A percentile compares a stretch with the other conserved stretches of the same genome.
Evolutionary conservation across 1,140 invertebrate genomes (phyloP).

Genomic region (Dendroctonus ponderosae): DNA sequence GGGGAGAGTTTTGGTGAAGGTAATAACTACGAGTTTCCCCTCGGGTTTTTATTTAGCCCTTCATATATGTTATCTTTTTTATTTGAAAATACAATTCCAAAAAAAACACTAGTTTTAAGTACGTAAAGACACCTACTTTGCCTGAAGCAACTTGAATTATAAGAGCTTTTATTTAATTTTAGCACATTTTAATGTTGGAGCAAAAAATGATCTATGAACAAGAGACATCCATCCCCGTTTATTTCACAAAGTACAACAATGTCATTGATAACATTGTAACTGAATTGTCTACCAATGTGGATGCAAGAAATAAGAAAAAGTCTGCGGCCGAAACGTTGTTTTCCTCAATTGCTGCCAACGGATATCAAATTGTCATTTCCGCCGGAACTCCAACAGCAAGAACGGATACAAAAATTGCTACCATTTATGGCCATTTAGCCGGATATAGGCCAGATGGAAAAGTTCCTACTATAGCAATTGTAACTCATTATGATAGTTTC

Average conservation of each 20-base stretch:
- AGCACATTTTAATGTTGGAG: slow-evolving; percentile 80
- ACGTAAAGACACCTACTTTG: no score
- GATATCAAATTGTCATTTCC: slow-evolving; percentile 81
- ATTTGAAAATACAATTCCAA: no score
- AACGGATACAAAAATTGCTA: slow-evolving; percentile 78
- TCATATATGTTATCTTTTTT: no score
- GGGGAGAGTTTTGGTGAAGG: no score
- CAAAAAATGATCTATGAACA: slow-evolving; percentile 73
- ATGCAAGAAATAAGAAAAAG: slow-evolving; percentile 54
- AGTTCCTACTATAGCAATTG: slow-evolving; percentile 80
- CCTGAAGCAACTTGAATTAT: neutral
- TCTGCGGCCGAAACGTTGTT: slow-evolving; percentile 78
- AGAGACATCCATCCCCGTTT: slow-evolving; percentile 83
- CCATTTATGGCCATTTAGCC: slow-evolving; percentile 81
- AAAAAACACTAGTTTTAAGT: no score
- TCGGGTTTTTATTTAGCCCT: no score
- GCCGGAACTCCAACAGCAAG: slow-evolving; percentile 68
- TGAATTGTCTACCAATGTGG: slow-evolving; percentile 60
- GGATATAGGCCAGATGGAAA: slow-evolving; percentile 78
- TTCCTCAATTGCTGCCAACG: slow-evolving; percentile 86
- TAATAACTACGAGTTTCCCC: no score
- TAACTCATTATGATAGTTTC: slow-evolving; percentile 91
- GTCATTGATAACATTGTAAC: slow-evolving; percentile 74
- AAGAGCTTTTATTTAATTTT: slow-evolving; percentile 5
- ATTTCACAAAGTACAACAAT: slow-evolving; percentile 76